Conservation (phyloP, 2,888 invertebrate genomes). For the Phragmatobia fuliginosa region DNA sequence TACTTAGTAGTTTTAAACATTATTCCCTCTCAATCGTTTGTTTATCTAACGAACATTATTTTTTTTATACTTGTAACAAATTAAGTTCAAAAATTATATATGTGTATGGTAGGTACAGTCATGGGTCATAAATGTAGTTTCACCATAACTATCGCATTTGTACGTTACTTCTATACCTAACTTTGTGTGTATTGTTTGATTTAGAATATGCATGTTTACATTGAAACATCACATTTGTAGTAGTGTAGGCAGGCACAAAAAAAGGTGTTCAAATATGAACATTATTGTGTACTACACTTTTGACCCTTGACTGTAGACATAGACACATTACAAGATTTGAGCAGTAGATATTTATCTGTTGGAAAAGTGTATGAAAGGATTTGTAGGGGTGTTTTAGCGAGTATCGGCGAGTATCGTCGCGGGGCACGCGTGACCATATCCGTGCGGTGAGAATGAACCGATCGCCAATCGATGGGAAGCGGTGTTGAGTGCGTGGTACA, state of each 20-base stretch:
- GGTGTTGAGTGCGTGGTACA: constrained; percentile 86
- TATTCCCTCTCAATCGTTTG: not conserved
- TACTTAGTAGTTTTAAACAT: not conserved
- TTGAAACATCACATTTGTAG: no score
- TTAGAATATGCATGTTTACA: no score
- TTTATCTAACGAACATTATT: not conserved
- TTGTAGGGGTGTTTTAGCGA: constrained; percentile 2
- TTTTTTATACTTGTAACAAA: not conserved
- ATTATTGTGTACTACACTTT: no score
- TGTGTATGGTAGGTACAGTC: no score
- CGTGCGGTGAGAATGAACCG: constrained; percentile 69
- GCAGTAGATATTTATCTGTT: not conserved
- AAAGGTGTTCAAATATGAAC: no score
- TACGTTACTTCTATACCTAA: no score
- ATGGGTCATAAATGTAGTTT: no score
- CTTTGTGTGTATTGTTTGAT: no score
- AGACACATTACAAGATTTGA: not conserved
- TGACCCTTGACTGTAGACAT: no score
- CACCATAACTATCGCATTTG: no score
- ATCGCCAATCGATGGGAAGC: constrained; percentile 80
- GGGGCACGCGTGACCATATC: constrained; percentile 50
- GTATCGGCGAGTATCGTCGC: constrained; percentile 35
- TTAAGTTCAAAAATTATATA: not conserved
- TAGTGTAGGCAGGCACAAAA: no score
- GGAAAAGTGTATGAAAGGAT: no score